Base-by-base conservation (phyloP, 2,888 invertebrate species). In the Teinopalpus imperialis region DNA sequence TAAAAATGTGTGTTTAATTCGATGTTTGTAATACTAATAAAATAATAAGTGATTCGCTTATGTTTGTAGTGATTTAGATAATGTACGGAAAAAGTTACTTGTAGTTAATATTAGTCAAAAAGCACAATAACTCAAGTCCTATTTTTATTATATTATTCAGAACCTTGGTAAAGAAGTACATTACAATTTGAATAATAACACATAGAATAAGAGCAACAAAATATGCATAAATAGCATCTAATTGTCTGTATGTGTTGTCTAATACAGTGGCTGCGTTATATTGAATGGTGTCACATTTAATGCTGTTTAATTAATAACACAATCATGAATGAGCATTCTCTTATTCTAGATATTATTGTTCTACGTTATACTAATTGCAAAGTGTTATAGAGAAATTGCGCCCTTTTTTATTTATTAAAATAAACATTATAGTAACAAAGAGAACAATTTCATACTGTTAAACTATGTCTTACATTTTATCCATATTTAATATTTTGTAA, bases 1-100 rank as follows among this genome's bases (percentile, higher is more conserved):
- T 75, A 78, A 80, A 71, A 63, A 54, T 56, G 59, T 63, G 59
- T 63, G 59, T 46, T 53, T 57, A 55, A 56, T 52, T 58, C 48
- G 48, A 59, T 51, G 48, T 50, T 57, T 57, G 61, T 56, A 52
- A 6, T 26, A 46, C 5, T 10, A 12, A 30, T 27, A 24, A 21
- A 32, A 26, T 14, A 21, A 16, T 23, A n/a, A 30, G 21, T 23
- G 16, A 21, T 10, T 34, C 34, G 55, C 39, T 61, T 60, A 57
- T 50, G 7, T 48, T 40, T 47, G 34, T 51, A 54, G 49, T 18
- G 12, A 23, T 24, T 29, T 23, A 41, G 29, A 6, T 23, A 14
- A 23, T 40, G 14, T 26, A n/a, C 16, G 7, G 18, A 39, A 27
- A 43, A 40, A 41, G 23, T 29, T 23, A 35, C 18, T 24, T 29